These are phyloP conservation scores for Polydrusus cervinus DNA, from an alignment of 2,888 invertebrate species.

Conservation along the genomic window DNA sequence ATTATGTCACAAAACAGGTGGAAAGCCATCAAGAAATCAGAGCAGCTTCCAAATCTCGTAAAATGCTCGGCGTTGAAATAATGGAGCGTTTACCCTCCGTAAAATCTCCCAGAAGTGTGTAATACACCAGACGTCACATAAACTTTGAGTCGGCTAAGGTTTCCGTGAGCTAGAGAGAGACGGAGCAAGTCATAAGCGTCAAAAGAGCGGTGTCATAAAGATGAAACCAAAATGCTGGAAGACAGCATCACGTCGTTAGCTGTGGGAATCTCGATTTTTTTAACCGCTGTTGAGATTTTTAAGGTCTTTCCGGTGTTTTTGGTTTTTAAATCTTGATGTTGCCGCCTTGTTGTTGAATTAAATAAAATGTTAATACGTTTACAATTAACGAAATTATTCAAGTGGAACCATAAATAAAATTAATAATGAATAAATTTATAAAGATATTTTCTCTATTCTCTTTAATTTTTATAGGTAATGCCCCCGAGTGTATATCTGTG, in stretches of 20 bases:
- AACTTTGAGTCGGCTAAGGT: conserved; percentile 63
- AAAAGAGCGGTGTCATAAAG: conserved; percentile 70
- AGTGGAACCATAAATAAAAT: background rate
- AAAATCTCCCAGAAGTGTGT: conserved; percentile 72
- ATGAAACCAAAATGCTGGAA: conserved; percentile 66
- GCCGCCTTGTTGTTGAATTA: background rate
- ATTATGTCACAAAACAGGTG: conserved; percentile 63
- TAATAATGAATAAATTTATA: too few relatives aligned
- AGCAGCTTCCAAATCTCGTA: conserved; percentile 69
- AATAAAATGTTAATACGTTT: background rate
- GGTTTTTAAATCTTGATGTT: background rate
- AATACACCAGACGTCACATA: conserved; percentile 72
- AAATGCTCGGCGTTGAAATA: conserved; percentile 69
- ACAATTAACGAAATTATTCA: background rate
- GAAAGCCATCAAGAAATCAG: conserved; percentile 67
- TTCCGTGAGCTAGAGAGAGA: conserved; percentile 64
- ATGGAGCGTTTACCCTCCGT: conserved; percentile 71
- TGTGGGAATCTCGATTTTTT: conserved; percentile 50
- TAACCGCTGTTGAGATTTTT: conserved; percentile 45
- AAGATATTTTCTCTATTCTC: too few relatives aligned
- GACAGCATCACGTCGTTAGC: conserved; percentile 58
- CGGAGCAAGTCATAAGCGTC: conserved; percentile 69
- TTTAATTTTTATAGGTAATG: too few relatives aligned
- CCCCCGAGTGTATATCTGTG: too few relatives aligned
- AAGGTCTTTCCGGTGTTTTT: conserved; percentile 25